phyloP scores from a whole-genome alignment of 2,113 vertebrate genomes.

The Notarius lentiginosus region DNA sequence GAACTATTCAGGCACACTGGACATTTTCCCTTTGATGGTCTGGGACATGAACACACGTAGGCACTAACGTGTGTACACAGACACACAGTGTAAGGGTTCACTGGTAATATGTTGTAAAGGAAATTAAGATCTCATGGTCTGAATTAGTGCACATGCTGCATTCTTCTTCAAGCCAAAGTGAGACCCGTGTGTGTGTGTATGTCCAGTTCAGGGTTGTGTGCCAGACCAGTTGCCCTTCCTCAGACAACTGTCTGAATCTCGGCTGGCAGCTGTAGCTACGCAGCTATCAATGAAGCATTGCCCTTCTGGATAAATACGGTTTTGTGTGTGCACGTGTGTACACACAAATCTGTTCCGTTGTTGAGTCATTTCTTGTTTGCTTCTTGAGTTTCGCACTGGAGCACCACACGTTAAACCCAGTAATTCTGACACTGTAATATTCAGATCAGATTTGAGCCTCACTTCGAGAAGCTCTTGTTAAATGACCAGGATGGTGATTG shows the following conservation, averaged over 20 bases:
- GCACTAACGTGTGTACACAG: not conserved
- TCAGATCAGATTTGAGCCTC: not conserved
- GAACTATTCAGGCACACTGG: not conserved
- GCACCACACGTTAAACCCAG: not conserved
- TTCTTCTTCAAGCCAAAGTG: not conserved
- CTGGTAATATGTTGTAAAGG: not conserved
- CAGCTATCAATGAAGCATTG: conserved; percentile 43
- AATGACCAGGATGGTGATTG: not conserved
- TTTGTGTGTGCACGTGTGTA: not conserved
- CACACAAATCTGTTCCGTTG: not conserved
- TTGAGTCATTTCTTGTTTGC: not conserved
- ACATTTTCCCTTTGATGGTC: conserved; percentile 45
- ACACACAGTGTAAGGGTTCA: conserved; percentile 7
- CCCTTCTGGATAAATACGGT: conserved; percentile 36
- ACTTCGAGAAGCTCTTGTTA: not conserved
- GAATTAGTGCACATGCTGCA: conserved; percentile 8
- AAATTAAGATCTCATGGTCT: conserved; percentile 34
- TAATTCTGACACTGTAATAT: not conserved
- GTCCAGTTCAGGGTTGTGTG: conserved; percentile 20
- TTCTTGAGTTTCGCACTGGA: not conserved
- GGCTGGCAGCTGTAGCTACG: conserved; percentile 35
- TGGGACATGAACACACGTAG: conserved; percentile 9
- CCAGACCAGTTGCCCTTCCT: conserved; percentile 38
- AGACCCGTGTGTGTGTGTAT: not conserved
- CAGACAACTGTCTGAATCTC: conserved; percentile 35